These are phyloP conservation scores for Archocentrus centrarchus DNA, from an alignment of 2,113 vertebrate genomes.

Conservation along the genomic window DNA sequence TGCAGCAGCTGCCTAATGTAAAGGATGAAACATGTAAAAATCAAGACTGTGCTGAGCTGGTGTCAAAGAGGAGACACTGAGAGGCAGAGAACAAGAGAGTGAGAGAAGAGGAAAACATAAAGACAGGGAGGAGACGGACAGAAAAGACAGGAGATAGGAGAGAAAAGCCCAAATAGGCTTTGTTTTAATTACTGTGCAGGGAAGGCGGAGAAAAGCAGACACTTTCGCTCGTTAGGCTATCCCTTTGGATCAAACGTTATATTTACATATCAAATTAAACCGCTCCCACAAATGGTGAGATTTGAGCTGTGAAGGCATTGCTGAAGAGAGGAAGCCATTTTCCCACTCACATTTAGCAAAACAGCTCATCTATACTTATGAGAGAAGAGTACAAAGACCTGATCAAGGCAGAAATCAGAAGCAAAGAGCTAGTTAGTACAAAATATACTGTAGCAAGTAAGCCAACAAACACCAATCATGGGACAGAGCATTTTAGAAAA, in stretches of 20 bases:
- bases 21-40: constrained; percentile 83
- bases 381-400: constrained; percentile 40
- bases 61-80: constrained; percentile 83
- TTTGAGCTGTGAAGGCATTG: constrained; percentile 84
- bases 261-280: constrained; percentile 99
- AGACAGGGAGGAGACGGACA: constrained; percentile 70
- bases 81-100: constrained; percentile 54
- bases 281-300: constrained; percentile 88
- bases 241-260: constrained; percentile 89
- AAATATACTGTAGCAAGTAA: constrained; percentile 21
- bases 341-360: constrained; percentile 74
- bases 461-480: constrained; percentile 22
- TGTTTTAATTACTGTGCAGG: constrained; percentile 88
- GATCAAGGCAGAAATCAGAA: constrained; percentile 31
- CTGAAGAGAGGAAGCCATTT: constrained; percentile 91
- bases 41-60: constrained; percentile 81
- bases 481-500: constrained; percentile 80
- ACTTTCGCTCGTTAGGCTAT: constrained; percentile 88
- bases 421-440: constrained; percentile 52
- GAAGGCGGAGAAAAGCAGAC: constrained; percentile 67
- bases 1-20: constrained; percentile 83
- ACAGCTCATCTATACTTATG: constrained; percentile 84
- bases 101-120: constrained; percentile 59
- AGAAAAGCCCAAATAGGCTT: constrained; percentile 80
- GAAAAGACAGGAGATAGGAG: constrained; percentile 57